Conservation (phyloP, 2,888 invertebrate genomes). For the Tyria jacobaeae region DNA sequence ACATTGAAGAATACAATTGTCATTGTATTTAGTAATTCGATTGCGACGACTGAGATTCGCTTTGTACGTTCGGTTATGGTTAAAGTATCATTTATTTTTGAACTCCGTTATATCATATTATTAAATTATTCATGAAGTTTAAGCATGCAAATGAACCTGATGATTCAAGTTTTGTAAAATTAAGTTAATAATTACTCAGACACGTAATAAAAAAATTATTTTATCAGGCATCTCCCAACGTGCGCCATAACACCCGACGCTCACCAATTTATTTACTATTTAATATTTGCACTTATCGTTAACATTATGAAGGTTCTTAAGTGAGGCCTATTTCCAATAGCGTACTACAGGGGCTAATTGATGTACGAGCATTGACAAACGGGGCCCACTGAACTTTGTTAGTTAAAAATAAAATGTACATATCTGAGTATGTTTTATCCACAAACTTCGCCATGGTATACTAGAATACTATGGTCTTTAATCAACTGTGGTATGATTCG, state of each 20-base stretch:
- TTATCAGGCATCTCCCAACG: too few species aligned
- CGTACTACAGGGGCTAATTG: too few species aligned
- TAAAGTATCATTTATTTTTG: background rate
- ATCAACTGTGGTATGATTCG: background rate
- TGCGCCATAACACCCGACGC: too few species aligned
- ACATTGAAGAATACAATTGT: constrained; percentile 31
- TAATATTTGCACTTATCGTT: too few species aligned
- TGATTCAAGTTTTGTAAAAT: background rate
- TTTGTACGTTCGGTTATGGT: background rate
- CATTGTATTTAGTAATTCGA: constrained; percentile 39
- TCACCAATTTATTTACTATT: too few species aligned
- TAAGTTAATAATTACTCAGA: background rate
- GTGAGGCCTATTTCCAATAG: too few species aligned
- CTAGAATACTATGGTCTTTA: background rate
- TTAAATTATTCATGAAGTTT: background rate
- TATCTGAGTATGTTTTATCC: background rate
- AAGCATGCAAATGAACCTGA: background rate
- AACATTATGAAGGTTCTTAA: too few species aligned
- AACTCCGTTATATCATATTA: background rate
- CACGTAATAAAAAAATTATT: background rate
- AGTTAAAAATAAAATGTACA: background rate
- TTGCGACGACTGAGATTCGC: constrained; percentile 14
- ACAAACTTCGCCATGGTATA: background rate
- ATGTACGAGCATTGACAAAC: too few species aligned
- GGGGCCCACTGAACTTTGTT: too few species aligned